Conservation (phyloP, 2,113 vertebrate genomes). For the Tupaia chinensis region DNA sequence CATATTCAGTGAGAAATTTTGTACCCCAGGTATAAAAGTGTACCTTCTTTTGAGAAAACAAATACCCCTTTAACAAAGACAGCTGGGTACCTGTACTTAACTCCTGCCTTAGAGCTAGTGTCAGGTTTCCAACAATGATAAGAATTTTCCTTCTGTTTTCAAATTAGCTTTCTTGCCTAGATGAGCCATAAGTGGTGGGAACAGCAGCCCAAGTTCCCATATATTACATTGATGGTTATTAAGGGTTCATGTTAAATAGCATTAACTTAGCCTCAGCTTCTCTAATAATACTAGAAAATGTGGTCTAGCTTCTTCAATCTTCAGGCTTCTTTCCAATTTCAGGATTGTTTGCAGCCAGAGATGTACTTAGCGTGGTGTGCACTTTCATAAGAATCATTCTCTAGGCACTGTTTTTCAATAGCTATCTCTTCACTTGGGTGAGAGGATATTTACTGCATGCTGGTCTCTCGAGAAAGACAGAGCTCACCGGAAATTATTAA, state of each 20-base stretch:
- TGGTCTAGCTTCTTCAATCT: background rate
- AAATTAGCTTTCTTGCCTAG: background rate
- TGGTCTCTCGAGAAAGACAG: constrained; percentile 38
- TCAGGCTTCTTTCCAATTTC: background rate
- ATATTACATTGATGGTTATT: accelerated
- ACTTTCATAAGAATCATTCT: background rate
- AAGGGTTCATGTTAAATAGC: background rate
- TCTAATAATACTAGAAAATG: background rate
- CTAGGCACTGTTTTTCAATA: background rate
- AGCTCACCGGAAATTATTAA: constrained; percentile 70
- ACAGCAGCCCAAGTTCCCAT: accelerated
- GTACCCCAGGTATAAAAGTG: background rate
- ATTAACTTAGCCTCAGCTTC: background rate
- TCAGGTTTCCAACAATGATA: background rate
- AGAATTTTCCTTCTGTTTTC: background rate
- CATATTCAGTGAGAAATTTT: background rate
- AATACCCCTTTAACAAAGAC: background rate
- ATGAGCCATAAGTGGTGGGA: background rate
- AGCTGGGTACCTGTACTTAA: accelerated
- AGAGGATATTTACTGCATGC: constrained; percentile 29
- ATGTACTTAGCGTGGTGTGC: background rate
- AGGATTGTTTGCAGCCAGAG: background rate
- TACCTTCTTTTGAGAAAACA: background rate
- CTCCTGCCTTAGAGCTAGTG: background rate
- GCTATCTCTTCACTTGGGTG: background rate